Percentiles rank a stretch among this genome's conserved stretches.
Conservation (phyloP, 2,797 vertebrate species). For the Graptemys geographica region DNA sequence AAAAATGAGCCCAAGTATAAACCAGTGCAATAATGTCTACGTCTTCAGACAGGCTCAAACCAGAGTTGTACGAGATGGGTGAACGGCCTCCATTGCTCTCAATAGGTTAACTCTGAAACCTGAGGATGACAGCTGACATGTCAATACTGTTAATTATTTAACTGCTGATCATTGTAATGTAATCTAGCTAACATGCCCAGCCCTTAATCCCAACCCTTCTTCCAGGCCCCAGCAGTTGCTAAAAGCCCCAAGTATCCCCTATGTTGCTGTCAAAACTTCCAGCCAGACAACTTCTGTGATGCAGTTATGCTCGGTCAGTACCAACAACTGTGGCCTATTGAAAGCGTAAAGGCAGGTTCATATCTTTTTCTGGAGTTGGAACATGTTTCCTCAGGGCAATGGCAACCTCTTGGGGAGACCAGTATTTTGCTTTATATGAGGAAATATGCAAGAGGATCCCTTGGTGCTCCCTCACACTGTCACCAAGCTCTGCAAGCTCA, state of each 20-base stretch:
- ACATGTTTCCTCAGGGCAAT: not conserved
- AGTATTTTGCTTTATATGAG: not conserved
- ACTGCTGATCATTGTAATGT: accelerated
- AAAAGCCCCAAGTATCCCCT: not conserved
- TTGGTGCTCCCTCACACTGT: not conserved
- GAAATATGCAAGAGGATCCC: not conserved
- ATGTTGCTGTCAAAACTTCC: not conserved
- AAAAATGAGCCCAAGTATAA: not conserved
- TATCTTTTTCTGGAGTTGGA: constrained; percentile 15
- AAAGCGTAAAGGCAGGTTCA: not conserved
- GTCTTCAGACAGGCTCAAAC: not conserved
- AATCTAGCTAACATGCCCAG: not conserved
- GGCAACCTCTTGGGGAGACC: constrained; percentile 5
- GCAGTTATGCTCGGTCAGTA: constrained; percentile 25
- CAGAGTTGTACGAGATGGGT: not conserved
- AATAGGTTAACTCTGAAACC: not conserved
- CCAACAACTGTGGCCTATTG: not conserved
- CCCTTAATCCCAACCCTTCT: not conserved
- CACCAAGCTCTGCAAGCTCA: not conserved
- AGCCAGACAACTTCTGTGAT: not conserved
- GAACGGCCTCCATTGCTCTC: not conserved
- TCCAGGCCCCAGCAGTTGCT: not conserved
- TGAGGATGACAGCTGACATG: not conserved
- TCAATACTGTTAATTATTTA: not conserved
- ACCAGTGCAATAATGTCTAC: not conserved